Base-by-base conservation (phyloP, 2,888 invertebrate genomes). In the Euzophera pinguis region DNA sequence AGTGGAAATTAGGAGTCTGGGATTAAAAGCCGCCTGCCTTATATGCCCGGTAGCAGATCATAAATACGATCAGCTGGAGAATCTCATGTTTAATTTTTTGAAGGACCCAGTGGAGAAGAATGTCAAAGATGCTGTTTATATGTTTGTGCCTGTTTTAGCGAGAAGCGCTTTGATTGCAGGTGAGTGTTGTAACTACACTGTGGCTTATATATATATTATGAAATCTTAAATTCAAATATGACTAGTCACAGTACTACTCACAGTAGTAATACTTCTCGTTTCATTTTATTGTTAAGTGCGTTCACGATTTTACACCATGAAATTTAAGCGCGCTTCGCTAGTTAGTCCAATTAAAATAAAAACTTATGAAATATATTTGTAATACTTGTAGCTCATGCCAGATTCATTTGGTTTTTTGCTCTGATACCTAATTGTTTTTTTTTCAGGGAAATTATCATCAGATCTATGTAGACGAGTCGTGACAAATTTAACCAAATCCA, bases 11-110 rank as follows among this genome's bases (percentile, higher is more conserved):
- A 66, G 90, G 35, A 63, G 70, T 32, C 62, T 89, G 4, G 91
- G 90, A 0, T 62, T 91, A 0, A 85, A 84, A 53, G 73, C 89
- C 0, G 87, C 88, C 1, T 85, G 85, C 53, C 61, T 90, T 0
- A 78, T 89, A 54, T 86, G 85, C 56, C 84, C 88, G 0, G 84
- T 89, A 0, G 84, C 87, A 0, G 84, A 87, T 13, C 82, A 89
- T 54, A 90, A 90, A 57, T 89, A 89, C 55, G 69, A 65, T 0
- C 89, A 89, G 56, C 56, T 91, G 48, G 88, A 90, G 70, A 82
- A 75, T 69, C 66, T 90, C 47, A 75, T 90, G 80, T 87, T 88
- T 57, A 81, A 71, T 50, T 86, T 90, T 56, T 60, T 88, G 29
- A 84, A 78, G 62, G 91, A 90, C 53, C 80, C 84, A 0, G 71